A percentile compares a stretch with the other conserved stretches of the same genome.
phyloP scores from a whole-genome alignment of 2,888 invertebrate species.

The Harpalus rufipes region DNA sequence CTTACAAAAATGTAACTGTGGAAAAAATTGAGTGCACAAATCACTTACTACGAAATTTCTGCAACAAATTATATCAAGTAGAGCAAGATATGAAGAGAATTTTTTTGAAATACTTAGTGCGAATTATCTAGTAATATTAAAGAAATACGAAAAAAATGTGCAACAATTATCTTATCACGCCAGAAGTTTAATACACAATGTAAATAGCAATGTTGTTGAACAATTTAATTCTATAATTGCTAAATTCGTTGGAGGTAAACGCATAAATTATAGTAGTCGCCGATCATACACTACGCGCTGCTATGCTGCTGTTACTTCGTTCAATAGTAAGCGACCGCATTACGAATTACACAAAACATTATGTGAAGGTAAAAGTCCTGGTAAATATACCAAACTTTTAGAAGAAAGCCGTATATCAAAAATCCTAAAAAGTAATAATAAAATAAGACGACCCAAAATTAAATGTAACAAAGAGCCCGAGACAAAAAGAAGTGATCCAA shows the following conservation, averaged over 20 bases:
- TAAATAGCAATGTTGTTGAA: conserved; percentile 15
- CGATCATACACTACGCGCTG: neutral
- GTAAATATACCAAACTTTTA: neutral
- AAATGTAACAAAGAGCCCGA: neutral
- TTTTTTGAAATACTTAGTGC: neutral
- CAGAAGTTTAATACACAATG: conserved; percentile 1
- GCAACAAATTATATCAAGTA: no score
- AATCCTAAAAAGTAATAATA: neutral
- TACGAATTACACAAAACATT: conserved; percentile 29
- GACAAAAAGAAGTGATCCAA: neutral
- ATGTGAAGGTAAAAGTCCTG: neutral
- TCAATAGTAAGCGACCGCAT: neutral
- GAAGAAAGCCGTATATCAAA: neutral
- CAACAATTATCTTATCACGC: neutral
- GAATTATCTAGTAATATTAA: neutral
- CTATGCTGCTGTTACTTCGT: conserved; percentile 12
- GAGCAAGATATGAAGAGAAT: neutral
- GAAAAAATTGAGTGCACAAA: no score
- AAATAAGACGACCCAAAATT: neutral
- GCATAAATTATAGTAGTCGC: conserved; percentile 1
- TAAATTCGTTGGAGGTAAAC: conserved; percentile 26
- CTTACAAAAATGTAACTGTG: no score
- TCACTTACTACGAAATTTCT: no score
- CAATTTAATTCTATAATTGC: conserved; percentile 24
- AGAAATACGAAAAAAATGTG: neutral